A percentile compares a stretch with the other conserved stretches of the same genome.
phyloP scores from a whole-genome alignment of 2,888 invertebrate species.

The Timandra comae region DNA sequence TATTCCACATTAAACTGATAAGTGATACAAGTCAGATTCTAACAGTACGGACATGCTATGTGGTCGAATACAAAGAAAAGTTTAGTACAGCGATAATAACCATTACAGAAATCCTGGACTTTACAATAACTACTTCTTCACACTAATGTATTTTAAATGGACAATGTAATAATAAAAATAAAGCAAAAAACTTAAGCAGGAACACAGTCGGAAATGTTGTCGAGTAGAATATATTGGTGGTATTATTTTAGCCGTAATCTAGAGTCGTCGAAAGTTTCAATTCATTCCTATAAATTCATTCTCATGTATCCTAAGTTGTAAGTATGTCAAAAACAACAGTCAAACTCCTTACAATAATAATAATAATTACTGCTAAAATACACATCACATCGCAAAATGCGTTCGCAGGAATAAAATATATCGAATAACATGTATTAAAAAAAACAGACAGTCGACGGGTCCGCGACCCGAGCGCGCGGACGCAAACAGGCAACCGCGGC shows the following conservation, averaged over 20 bases:
- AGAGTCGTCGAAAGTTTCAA: slow-evolving; percentile 51
- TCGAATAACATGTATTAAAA: slow-evolving; percentile 80
- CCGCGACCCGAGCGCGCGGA: slow-evolving; percentile 55
- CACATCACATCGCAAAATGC: slow-evolving; percentile 84
- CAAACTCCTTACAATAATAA: slow-evolving; percentile 76
- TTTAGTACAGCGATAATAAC: slow-evolving; percentile 69
- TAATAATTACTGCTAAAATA: slow-evolving; percentile 79
- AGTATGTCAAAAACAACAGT: slow-evolving; percentile 77
- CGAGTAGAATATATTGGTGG: slow-evolving; percentile 59
- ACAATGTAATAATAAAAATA: slow-evolving; percentile 73
- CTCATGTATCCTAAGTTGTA: slow-evolving; percentile 72
- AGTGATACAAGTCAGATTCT: slow-evolving; percentile 73
- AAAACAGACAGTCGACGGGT: slow-evolving; percentile 72
- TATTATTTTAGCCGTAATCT: slow-evolving; percentile 69
- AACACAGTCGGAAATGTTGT: slow-evolving; percentile 74
- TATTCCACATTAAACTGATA: slow-evolving; percentile 77
- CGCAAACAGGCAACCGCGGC: slow-evolving; percentile 74
- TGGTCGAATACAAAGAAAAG: slow-evolving; percentile 67
- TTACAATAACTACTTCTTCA: slow-evolving; percentile 73
- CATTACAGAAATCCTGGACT: slow-evolving; percentile 71
- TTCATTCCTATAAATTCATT: slow-evolving; percentile 63
- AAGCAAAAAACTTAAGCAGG: slow-evolving; percentile 77
- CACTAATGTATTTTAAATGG: slow-evolving; percentile 72
- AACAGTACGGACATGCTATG: slow-evolving; percentile 73
- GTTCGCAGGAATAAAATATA: slow-evolving; percentile 88